Conservation (phyloP, 2,113 vertebrate genomes). For the Pelecanus crispus region DNA sequence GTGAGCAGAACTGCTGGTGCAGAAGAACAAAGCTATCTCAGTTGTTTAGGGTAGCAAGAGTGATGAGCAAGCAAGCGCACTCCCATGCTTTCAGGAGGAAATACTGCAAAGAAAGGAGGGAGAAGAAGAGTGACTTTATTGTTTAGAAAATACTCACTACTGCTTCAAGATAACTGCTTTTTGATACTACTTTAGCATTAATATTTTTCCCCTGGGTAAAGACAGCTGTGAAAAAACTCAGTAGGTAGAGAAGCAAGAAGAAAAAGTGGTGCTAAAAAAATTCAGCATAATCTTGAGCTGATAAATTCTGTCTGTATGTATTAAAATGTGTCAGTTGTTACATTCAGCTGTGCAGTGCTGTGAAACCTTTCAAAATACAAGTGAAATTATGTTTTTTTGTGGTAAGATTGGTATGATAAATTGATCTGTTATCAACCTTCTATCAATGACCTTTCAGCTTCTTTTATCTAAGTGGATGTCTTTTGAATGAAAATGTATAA, state of each 20-base stretch:
- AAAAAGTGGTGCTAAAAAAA: not conserved
- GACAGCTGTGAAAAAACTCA: not conserved
- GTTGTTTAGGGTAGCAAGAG: slow-evolving; percentile 27
- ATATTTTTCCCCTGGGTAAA: not conserved
- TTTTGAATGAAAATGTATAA: not conserved
- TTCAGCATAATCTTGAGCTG: not conserved
- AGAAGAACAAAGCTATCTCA: slow-evolving; percentile 54
- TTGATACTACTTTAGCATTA: not conserved
- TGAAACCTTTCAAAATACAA: not conserved
- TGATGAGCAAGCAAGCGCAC: slow-evolving; percentile 31
- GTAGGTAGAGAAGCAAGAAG: not conserved
- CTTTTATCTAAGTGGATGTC: not conserved
- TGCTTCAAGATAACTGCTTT: not conserved
- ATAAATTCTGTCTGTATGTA: not conserved
- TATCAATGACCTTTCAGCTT: not conserved
- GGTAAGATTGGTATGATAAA: not conserved
- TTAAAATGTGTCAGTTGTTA: not conserved
- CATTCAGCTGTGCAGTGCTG: not conserved
- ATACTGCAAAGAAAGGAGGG: not conserved
- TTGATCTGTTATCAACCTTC: not conserved
- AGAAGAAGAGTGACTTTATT: not conserved
- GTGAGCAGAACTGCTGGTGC: slow-evolving; percentile 35
- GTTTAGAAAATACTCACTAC: not conserved
- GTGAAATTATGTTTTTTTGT: not conserved
- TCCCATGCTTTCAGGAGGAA: slow-evolving; percentile 12